phyloP scores from a whole-genome alignment of 1,140 invertebrate genomes.

The Aphis gossypii region DNA sequence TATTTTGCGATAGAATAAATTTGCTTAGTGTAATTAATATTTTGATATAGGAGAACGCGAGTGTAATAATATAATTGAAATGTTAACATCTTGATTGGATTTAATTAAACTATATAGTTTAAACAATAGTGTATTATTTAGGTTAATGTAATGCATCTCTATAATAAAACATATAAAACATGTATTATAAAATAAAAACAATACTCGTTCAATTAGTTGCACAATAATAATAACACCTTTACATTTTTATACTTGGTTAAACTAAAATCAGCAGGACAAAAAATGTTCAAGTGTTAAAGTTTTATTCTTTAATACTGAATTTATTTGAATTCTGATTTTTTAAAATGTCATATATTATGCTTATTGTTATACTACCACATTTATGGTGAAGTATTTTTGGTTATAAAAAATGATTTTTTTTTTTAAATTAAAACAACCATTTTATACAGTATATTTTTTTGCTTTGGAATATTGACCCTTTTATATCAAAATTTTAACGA shows the following conservation, averaged over 20 bases:
- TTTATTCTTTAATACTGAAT: background rate
- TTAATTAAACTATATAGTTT: constrained; percentile 4
- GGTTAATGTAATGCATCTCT: background rate
- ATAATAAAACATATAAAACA: background rate
- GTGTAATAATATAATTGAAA: constrained; percentile 15
- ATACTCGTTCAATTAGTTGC: background rate
- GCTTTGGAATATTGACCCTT: background rate
- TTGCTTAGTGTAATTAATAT: constrained; percentile 8
- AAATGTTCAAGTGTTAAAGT: background rate
- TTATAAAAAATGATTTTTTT: background rate
- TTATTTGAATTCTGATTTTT: background rate
- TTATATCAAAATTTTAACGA: background rate
- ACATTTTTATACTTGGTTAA: background rate
- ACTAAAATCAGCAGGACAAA: background rate
- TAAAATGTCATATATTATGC: too few species aligned
- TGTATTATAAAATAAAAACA: background rate
- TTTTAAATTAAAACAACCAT: background rate
- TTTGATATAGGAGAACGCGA: background rate
- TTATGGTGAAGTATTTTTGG: too few species aligned
- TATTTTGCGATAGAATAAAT: background rate
- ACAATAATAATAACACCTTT: background rate
- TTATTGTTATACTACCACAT: too few species aligned
- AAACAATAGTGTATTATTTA: constrained; percentile 18
- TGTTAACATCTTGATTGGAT: constrained; percentile 12
- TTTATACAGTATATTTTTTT: background rate